Conservation (phyloP, 2,113 vertebrate genomes). For the Lagopus muta region DNA sequence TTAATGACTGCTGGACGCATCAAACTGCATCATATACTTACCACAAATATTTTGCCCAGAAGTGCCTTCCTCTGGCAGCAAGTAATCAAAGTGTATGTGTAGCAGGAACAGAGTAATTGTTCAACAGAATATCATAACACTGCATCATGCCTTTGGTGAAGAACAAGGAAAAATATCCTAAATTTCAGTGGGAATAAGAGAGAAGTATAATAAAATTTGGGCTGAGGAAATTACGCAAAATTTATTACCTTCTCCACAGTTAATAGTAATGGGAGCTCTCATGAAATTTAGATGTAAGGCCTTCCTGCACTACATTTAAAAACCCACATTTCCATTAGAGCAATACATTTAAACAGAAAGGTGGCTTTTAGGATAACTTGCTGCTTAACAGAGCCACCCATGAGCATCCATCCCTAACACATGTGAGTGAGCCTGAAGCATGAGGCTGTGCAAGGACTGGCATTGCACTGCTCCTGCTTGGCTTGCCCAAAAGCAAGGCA, state of each 20-base stretch:
- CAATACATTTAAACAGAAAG: not conserved
- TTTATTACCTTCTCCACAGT: constrained; percentile 2
- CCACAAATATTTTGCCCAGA: not conserved
- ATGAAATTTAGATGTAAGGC: not conserved
- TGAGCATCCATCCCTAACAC: not conserved
- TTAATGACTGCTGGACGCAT: constrained; percentile 36
- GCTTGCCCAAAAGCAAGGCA: not conserved
- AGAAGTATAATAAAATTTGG: not conserved
- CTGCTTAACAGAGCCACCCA: not conserved
- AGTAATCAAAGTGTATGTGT: not conserved
- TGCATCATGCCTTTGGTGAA: constrained; percentile 3
- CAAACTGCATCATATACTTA: constrained; percentile 2
- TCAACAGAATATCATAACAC: not conserved
- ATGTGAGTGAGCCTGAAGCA: not conserved
- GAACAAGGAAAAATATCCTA: not conserved
- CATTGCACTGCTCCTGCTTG: not conserved
- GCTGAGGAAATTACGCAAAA: not conserved
- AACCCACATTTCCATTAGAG: not conserved
- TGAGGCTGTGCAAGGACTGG: not conserved
- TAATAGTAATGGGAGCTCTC: not conserved
- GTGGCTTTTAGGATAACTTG: not conserved
- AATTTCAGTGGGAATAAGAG: not conserved
- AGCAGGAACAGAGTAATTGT: not conserved
- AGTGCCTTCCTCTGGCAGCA: not conserved
- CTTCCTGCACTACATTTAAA: not conserved